phyloP scores from a whole-genome alignment of 2,888 invertebrate species.

The Idaea biselata region DNA sequence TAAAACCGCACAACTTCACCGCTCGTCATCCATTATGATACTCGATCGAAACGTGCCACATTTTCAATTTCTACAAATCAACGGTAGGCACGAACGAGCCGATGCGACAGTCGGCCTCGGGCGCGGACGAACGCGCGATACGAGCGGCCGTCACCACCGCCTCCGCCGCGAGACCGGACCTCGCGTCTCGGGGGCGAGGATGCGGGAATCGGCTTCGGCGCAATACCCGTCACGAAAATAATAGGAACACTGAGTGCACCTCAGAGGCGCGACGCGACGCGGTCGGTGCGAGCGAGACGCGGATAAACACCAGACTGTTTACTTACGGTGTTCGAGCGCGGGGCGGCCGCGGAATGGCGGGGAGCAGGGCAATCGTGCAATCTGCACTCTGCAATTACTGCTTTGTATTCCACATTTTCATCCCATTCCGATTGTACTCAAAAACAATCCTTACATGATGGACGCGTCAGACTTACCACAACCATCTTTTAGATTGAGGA shows the following conservation, averaged over 20 bases:
- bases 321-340: slow-evolving; percentile 78
- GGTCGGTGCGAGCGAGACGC: slow-evolving; percentile 80
- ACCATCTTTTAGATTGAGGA: too few relatives aligned
- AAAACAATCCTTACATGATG: not conserved
- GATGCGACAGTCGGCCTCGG: slow-evolving; percentile 75
- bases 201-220: slow-evolving; percentile 81
- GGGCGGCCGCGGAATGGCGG: slow-evolving; percentile 52
- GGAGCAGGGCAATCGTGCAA: slow-evolving; percentile 72
- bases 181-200: slow-evolving; percentile 79
- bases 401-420: slow-evolving; percentile 67
- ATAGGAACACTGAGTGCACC: slow-evolving; percentile 81
- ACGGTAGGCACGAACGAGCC: slow-evolving; percentile 60
- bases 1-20: slow-evolving; percentile 27
- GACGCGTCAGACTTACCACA: too few relatives aligned
- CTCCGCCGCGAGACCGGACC: slow-evolving; percentile 77
- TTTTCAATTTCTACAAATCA: slow-evolving; percentile 64
- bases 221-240: slow-evolving; percentile 81
- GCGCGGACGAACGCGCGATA: slow-evolving; percentile 76
- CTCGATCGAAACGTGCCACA: slow-evolving; percentile 62
- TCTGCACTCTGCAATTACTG: slow-evolving; percentile 79
- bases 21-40: slow-evolving; percentile 55
- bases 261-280: slow-evolving; percentile 79
- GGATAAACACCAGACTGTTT: slow-evolving; percentile 81
- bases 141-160: slow-evolving; percentile 77
- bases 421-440: slow-evolving; percentile 44